Evolutionary conservation across 2,888 invertebrate species (phyloP).

Genomic region (Danaus chrysippus): DNA sequence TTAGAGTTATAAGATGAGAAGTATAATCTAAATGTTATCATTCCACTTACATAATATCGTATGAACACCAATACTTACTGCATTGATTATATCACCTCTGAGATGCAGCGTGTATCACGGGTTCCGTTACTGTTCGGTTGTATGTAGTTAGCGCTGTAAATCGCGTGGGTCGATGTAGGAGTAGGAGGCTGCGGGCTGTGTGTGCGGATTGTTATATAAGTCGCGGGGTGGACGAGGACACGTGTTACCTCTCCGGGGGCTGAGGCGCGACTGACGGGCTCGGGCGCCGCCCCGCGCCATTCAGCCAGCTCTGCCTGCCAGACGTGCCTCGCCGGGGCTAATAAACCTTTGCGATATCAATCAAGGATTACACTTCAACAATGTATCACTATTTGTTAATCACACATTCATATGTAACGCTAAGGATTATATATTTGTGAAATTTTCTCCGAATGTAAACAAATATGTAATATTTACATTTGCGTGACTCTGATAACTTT

Average conservation of each 20-base stretch:
- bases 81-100: slow-evolving; percentile 75
- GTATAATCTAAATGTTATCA: slow-evolving; percentile 3
- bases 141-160: slow-evolving; percentile 37
- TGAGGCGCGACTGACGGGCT: slow-evolving; percentile 68
- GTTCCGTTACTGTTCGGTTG: slow-evolving; percentile 38
- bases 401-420: background rate
- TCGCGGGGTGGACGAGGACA: slow-evolving; percentile 65
- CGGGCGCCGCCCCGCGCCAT: slow-evolving; percentile 73
- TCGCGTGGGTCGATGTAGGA: slow-evolving; percentile 51
- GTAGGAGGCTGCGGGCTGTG: slow-evolving; percentile 73
- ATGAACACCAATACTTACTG: slow-evolving; percentile 71
- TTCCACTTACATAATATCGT: slow-evolving; percentile 69
- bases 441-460: background rate
- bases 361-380: slow-evolving; percentile 44
- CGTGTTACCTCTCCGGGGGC: slow-evolving; percentile 72
- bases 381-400: slow-evolving; percentile 17
- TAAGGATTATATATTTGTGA: slow-evolving; percentile 8
- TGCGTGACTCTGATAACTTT: too few relatives aligned
- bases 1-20: too few relatives aligned
- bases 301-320: slow-evolving; percentile 39
- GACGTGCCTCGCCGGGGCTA: slow-evolving; percentile 55
- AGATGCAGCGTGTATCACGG: slow-evolving; percentile 24
- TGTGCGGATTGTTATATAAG: slow-evolving; percentile 77
- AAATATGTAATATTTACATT: background rate
- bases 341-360: slow-evolving; percentile 62